phyloP scores from a whole-genome alignment of 1,140 invertebrate genomes.

The Carcinoscorpius rotundicauda region DNA sequence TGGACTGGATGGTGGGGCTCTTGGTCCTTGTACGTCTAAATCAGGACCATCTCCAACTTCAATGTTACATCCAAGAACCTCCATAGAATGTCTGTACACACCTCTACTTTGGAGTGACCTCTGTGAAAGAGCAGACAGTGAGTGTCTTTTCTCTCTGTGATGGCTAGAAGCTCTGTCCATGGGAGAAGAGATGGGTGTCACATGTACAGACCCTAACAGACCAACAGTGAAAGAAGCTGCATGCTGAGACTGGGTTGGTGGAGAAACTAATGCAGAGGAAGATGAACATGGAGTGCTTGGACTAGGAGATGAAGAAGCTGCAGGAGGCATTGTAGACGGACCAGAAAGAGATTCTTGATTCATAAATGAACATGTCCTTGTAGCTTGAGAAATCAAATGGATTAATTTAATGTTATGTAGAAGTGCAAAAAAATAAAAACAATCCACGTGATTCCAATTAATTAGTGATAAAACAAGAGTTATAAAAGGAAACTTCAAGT shows the following conservation, averaged over 20 bases:
- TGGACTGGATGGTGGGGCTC: neutral
- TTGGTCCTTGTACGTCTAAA: too few relatives aligned
- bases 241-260: constrained; percentile 31
- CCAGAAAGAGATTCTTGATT: neutral
- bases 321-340: constrained; percentile 5
- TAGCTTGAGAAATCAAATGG: too few relatives aligned
- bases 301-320: constrained; percentile 24
- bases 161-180: neutral
- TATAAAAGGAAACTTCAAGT: too few relatives aligned
- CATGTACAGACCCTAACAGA: too few relatives aligned
- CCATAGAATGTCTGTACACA: constrained; percentile 17
- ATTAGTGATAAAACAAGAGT: too few relatives aligned
- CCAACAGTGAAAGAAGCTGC: neutral
- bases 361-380: too few relatives aligned
- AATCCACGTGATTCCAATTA: too few relatives aligned
- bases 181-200: too few relatives aligned
- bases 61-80: neutral
- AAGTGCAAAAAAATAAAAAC: too few relatives aligned
- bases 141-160: constrained; percentile 28
- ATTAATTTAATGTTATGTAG: too few relatives aligned
- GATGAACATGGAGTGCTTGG: constrained; percentile 26
- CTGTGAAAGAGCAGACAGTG: constrained; percentile 23
- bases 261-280: constrained; percentile 11
- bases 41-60: too few relatives aligned
- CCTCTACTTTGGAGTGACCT: constrained; percentile 9